phyloP scores from a whole-genome alignment of 2,113 vertebrate species.

The Crocuta crocuta region DNA sequence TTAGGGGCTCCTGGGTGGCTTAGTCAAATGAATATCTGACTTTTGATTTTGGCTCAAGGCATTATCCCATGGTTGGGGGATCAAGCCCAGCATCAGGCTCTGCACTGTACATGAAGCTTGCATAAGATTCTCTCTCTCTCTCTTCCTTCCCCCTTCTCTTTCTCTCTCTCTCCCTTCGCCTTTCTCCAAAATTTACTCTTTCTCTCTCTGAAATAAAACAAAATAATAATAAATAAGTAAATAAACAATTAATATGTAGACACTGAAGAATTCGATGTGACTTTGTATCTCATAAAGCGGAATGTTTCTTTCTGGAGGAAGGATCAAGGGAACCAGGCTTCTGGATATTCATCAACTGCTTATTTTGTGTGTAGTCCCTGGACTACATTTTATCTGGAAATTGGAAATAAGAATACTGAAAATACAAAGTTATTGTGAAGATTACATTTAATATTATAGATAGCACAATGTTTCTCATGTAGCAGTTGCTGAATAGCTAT shows the following conservation, averaged over 20 bases:
- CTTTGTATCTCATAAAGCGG: neutral
- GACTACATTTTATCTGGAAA: neutral
- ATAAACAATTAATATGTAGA: neutral
- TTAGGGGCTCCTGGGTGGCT: too few relatives aligned
- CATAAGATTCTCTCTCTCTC: too few relatives aligned
- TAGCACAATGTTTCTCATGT: neutral
- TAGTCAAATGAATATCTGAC: too few relatives aligned
- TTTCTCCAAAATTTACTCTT: too few relatives aligned
- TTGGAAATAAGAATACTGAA: neutral
- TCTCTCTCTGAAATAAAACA: too few relatives aligned
- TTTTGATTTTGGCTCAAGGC: too few relatives aligned
- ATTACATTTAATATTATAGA: neutral
- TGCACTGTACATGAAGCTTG: too few relatives aligned
- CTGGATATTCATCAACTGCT: neutral
- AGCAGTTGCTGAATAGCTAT: neutral
- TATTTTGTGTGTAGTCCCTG: neutral
- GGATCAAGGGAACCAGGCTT: neutral
- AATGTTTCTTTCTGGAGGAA: neutral
- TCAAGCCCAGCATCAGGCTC: too few relatives aligned
- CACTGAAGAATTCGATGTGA: neutral
- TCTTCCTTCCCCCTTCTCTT: too few relatives aligned
- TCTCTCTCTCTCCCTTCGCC: too few relatives aligned
- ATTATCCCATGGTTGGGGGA: too few relatives aligned
- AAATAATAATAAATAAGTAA: too few relatives aligned
- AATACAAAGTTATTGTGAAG: neutral